Evolutionary conservation across 2,113 vertebrate genomes (phyloP).

Genomic region (Centropristis striata): DNA sequence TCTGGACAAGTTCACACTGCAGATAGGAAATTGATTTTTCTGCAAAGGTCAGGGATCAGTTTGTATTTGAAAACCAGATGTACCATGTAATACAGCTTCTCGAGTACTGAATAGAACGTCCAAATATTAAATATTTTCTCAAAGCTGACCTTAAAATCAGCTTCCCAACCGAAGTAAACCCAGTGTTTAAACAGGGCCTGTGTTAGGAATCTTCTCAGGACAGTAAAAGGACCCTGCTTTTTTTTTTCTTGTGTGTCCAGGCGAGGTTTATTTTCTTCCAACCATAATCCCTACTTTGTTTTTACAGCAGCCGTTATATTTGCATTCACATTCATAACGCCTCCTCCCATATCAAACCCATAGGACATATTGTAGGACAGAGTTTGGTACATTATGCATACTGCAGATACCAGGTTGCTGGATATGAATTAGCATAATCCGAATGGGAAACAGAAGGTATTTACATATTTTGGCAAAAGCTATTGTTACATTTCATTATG

Average conservation of each 20-base stretch:
- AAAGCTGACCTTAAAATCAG: constrained; percentile 41
- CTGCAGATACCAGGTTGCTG: constrained; percentile 64
- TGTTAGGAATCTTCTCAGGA: constrained; percentile 51
- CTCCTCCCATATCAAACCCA: constrained; percentile 62
- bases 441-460: constrained; percentile 71
- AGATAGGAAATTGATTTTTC: constrained; percentile 48
- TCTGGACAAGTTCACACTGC: constrained; percentile 34
- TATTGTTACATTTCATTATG: constrained; percentile 74
- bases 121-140: constrained; percentile 59
- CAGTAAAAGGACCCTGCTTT: constrained; percentile 27
- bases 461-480: constrained; percentile 75
- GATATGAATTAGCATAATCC: constrained; percentile 73
- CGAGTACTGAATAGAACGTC: constrained; percentile 16
- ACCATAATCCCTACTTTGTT: constrained; percentile 70
- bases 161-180: constrained; percentile 28
- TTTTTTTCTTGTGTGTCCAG: constrained; percentile 32
- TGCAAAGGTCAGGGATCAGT: constrained; percentile 30
- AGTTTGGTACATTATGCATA: constrained; percentile 60
- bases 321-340: constrained; percentile 64
- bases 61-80: constrained; percentile 51
- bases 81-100: neutral
- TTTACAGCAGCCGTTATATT: constrained; percentile 66
- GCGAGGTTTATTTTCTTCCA: constrained; percentile 59
- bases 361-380: constrained; percentile 59
- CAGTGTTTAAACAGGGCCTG: constrained; percentile 36